These are phyloP conservation scores for Clunio marinus DNA, from an alignment of 2,888 invertebrate genomes.

Conservation along the genomic window DNA sequence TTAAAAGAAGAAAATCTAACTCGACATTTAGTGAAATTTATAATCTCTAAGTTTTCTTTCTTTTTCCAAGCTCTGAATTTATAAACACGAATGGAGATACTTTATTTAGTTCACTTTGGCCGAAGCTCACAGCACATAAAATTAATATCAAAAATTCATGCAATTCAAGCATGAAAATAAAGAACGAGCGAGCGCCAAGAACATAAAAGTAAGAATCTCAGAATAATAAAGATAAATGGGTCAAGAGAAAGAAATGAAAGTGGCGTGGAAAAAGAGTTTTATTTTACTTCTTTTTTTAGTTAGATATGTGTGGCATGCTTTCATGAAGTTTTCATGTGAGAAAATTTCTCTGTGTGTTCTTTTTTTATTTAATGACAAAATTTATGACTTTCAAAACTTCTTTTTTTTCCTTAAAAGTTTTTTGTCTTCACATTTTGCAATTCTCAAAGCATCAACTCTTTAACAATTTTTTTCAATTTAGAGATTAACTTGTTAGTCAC, in stretches of 20 bases:
- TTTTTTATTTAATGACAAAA: neutral
- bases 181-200: slow-evolving; percentile 17
- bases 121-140: neutral
- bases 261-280: too few relatives aligned
- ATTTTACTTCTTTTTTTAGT: neutral
- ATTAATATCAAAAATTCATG: slow-evolving; percentile 37
- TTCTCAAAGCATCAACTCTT: too few relatives aligned
- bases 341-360: neutral
- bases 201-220: slow-evolving; percentile 29
- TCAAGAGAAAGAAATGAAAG: slow-evolving; percentile 15
- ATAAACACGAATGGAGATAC: slow-evolving; percentile 16
- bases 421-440: too few relatives aligned
- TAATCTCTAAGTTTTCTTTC: slow-evolving; percentile 5
- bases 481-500: slow-evolving; percentile 30
- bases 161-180: slow-evolving; percentile 1
- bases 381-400: neutral
- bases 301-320: neutral
- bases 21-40: slow-evolving; percentile 32
- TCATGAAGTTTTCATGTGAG: slow-evolving; percentile 29
- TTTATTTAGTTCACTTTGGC: slow-evolving; percentile 7
- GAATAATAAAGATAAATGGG: slow-evolving; percentile 39
- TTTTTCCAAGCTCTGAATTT: neutral
- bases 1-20: slow-evolving; percentile 5
- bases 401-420: too few relatives aligned
- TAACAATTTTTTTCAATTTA: slow-evolving; percentile 23